A percentile compares a stretch with the other conserved stretches of the same genome.
These are phyloP conservation scores for Beris morrisii DNA, from an alignment of 2,888 invertebrate genomes.

Conservation along the genomic window DNA sequence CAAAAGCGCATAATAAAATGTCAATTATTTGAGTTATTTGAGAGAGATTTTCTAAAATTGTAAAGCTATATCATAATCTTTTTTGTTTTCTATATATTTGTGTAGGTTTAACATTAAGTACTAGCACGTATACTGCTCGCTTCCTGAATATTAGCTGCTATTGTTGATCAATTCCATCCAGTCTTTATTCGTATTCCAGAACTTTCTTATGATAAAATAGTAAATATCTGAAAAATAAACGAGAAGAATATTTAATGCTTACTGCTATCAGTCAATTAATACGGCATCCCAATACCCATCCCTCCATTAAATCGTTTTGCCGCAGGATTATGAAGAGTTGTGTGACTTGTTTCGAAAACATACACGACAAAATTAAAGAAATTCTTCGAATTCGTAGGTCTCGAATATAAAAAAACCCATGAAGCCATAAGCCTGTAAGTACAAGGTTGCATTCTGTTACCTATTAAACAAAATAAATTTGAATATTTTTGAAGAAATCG, in stretches of 20 bases:
- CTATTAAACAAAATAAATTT: no score
- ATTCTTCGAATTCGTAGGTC: no score
- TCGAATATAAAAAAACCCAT: no score
- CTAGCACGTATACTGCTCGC: conserved; percentile 10
- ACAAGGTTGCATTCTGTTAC: no score
- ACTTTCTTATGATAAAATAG: conserved; percentile 97
- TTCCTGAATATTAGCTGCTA: background rate
- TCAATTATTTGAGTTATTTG: background rate
- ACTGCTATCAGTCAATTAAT: conserved; percentile 23
- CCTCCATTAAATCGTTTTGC: no score
- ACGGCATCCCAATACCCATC: background rate
- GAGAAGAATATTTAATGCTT: conserved; percentile 40
- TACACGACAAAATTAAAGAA: no score
- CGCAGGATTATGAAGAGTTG: no score
- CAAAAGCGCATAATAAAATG: no score
- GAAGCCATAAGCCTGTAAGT: no score
- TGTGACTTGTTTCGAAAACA: no score
- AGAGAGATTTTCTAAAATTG: background rate
- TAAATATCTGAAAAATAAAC: conserved; percentile 72
- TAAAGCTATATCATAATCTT: background rate
- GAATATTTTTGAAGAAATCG: no score
- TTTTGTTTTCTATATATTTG: background rate
- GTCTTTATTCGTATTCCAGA: conserved; percentile 72
- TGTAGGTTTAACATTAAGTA: conserved; percentile 4
- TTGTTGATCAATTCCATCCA: background rate